Base-by-base conservation (phyloP, 1,140 invertebrate genomes). In the Drosophila virilis region DNA sequence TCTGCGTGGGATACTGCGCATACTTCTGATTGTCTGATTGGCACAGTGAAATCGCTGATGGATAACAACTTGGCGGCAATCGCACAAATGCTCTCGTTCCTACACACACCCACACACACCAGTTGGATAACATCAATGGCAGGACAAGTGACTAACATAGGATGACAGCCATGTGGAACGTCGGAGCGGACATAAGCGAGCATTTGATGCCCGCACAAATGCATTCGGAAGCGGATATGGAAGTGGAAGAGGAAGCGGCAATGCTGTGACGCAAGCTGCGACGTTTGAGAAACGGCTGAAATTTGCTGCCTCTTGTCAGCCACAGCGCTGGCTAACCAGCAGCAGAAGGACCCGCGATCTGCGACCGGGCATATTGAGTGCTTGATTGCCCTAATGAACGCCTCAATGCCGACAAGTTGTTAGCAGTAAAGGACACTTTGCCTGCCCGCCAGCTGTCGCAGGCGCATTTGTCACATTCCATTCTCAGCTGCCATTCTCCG, bases 311-410 rank as follows among this genome's bases (percentile, higher is more conserved):
- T 59, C 60, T 69, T 57, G 67, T 35, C 32, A 51, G 10, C 9
- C 17, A n/a, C 8, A 22, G 62, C 13, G 22, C 22, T 28, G 22
- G 22, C 22, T 28, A n/a, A 32, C 9, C 8, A 40, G 35, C 6
- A 67, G 50, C 7, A 22, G 67, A 5, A 28, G 22, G 22, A 28
- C 4, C 22, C 22, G 22, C 22, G 22, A 28, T 28, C 22, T 28
- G 58, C 15, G 46, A 58, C 12, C 17, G 6, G 59, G 40, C 59
- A 67, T 75, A 67, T 66, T 72, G 77, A 80, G 77, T 79, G 72
- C 43, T 76, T 80, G 77, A 80, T 80, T 80, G 66, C 78, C 68
- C 43, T 79, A 79, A 79, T 80, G 78, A 80, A 79, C 74, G 78
- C 72, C 66, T 79, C 71, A 79, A 75, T 70, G 77, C 78, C 66